Conservation (phyloP, 23 tunicate genomes). For the Trididemnum clinides region DNA sequence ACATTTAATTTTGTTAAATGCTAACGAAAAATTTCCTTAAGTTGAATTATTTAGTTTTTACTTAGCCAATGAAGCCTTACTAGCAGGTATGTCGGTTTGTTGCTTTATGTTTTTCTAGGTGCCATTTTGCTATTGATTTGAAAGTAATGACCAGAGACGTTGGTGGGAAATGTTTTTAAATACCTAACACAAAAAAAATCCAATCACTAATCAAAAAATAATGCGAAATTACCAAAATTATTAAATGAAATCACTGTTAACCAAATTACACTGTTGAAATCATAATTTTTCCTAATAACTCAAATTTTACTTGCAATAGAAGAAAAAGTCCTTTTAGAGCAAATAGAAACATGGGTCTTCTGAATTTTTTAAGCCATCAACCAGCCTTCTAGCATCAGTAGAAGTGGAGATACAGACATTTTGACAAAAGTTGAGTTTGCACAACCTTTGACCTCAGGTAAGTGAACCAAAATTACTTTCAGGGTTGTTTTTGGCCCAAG, state of each 20-base stretch:
- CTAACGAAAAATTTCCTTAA: too few relatives aligned
- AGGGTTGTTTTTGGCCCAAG: conserved; percentile 1
- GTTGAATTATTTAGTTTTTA: too few relatives aligned
- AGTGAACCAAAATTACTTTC: neutral
- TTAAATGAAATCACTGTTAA: neutral
- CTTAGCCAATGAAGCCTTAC: too few relatives aligned
- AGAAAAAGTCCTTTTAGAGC: conserved; percentile 27
- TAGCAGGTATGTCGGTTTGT: too few relatives aligned
- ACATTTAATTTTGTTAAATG: too few relatives aligned
- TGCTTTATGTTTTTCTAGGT: too few relatives aligned
- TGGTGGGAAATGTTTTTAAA: neutral
- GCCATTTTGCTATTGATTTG: too few relatives aligned
- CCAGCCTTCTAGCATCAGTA: conserved; percentile 21
- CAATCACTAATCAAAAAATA: neutral
- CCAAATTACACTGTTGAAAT: neutral
- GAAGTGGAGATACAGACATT: conserved; percentile 13
- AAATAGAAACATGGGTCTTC: conserved; percentile 17
- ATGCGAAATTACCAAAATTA: neutral
- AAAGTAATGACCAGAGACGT: neutral
- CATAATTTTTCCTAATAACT: neutral
- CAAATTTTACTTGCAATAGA: neutral
- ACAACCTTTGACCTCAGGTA: conserved; percentile 23
- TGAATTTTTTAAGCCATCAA: conserved; percentile 24
- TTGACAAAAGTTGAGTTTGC: neutral
- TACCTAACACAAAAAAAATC: neutral